These are phyloP conservation scores for Luffia ferchaultella DNA, from an alignment of 2,888 invertebrate genomes.

Conservation along the genomic window DNA sequence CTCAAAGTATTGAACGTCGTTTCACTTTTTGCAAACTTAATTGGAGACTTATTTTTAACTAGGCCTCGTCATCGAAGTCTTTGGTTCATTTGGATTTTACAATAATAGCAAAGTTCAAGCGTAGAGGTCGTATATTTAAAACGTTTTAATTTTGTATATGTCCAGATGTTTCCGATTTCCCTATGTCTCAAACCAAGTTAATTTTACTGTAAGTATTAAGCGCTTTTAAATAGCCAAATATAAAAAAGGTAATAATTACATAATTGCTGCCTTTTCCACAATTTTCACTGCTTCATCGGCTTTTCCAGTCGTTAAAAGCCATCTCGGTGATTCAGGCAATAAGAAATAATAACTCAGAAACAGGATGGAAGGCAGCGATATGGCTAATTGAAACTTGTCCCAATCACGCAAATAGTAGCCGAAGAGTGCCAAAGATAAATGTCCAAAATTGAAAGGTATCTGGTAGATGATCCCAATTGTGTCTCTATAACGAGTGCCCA, in stretches of 20 bases:
- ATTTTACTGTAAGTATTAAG: too few species aligned
- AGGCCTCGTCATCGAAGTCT: too few species aligned
- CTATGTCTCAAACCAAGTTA: too few species aligned
- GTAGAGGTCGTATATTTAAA: too few species aligned
- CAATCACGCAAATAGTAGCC: conserved; percentile 73
- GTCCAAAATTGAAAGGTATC: conserved; percentile 77
- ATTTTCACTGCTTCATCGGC: conserved; percentile 70
- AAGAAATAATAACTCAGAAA: conserved; percentile 76
- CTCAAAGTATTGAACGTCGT: too few species aligned
- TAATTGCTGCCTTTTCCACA: conserved; percentile 71
- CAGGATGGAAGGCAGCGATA: conserved; percentile 69
- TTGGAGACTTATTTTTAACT: too few species aligned
- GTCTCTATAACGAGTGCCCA: conserved; percentile 66
- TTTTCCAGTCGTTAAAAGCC: conserved; percentile 77
- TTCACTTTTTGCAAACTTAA: too few species aligned
- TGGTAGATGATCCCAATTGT: conserved; percentile 75
- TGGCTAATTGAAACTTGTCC: conserved; percentile 72
- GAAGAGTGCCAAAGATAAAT: conserved; percentile 68
- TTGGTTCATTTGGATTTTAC: too few species aligned
- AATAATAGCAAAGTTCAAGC: too few species aligned
- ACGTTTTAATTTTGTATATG: too few species aligned
- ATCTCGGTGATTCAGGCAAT: conserved; percentile 83
- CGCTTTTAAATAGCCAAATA: too few species aligned
- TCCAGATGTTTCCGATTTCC: too few species aligned
- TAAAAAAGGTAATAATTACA: conserved; percentile 26